These are phyloP conservation scores for Phrynosoma platyrhinos DNA, from an alignment of 2,113 vertebrate genomes.

Conservation along the genomic window DNA sequence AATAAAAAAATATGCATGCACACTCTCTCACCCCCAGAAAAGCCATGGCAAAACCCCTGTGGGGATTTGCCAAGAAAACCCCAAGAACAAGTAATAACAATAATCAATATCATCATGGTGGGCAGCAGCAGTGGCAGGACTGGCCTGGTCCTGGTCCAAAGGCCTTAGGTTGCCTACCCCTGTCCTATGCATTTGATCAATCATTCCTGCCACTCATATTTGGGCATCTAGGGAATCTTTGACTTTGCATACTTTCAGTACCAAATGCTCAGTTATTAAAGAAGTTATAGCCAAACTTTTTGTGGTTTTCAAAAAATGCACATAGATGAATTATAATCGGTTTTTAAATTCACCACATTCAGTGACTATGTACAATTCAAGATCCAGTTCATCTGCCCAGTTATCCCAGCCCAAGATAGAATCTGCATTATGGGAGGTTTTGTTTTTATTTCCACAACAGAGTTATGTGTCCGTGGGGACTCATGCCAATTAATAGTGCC, in stretches of 20 bases:
- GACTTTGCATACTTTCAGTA: not conserved
- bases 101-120: too few species aligned
- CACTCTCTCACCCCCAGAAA: too few species aligned
- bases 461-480: not conserved
- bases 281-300: not conserved
- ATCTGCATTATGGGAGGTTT: not conserved
- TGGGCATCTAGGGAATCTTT: not conserved
- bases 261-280: not conserved
- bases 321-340: not conserved
- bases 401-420: not conserved
- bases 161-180: too few species aligned
- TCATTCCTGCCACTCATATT: not conserved
- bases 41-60: too few species aligned
- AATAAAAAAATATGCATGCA: too few species aligned
- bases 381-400: not conserved
- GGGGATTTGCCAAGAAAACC: too few species aligned
- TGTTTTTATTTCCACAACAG: not conserved
- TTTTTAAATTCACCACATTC: not conserved
- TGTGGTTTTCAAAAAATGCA: not conserved
- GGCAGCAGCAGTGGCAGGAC: too few species aligned
- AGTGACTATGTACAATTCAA: not conserved
- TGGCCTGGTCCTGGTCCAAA: too few species aligned
- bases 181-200: not conserved
- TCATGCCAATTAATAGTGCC: not conserved
- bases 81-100: too few species aligned